Base-by-base conservation (phyloP, 2,888 invertebrate genomes). In the Macaria liturata region DNA sequence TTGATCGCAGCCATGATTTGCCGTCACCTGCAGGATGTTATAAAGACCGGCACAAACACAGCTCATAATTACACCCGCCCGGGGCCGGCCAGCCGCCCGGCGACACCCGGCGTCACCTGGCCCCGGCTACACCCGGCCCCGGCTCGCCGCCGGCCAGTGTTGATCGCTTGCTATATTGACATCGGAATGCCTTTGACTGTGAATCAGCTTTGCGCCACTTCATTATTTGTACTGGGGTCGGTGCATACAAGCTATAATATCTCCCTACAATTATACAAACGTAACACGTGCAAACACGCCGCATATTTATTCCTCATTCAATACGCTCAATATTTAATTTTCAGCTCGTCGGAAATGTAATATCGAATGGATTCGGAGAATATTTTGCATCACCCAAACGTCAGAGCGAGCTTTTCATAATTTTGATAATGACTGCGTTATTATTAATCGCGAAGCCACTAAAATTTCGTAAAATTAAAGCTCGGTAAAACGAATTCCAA, bases 21-120 rank as follows among this genome's bases (percentile, higher is more conserved):
- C 78, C 82, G 90, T 89, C 90, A 89, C 86, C 83, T 87, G 84
- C 88, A 89, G 86, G 81, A 80, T 78, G 80, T 77, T 88, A 88
- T 88, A 88, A 83, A 80, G 83, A 75, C 72, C 70, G 74, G 67
- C 70, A 75, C 80, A 80, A 78, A 84, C 81, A 76, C 76, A 59
- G 62, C 69, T 77, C 80, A 85, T 88, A 88, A 88, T 87, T 87
- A 86, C 78, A 78, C 70, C 48, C 48, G 69, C 55, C 59, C 61
- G 20, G 31, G 31, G n/a, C 30, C 6, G 9, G 6, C 48, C 57
- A 37, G 58, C 42, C 78, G 76, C 72, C 47, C 9, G 68, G 20
- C 20, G 20, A 20, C 20, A 20, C 20, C 20, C 20, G 20, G 20
- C 20, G 1, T 20, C 52, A 44, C 50, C 39, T 68, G 71, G 75